Base-by-base conservation (phyloP, 1,140 invertebrate species). In the Papilio helenus region DNA sequence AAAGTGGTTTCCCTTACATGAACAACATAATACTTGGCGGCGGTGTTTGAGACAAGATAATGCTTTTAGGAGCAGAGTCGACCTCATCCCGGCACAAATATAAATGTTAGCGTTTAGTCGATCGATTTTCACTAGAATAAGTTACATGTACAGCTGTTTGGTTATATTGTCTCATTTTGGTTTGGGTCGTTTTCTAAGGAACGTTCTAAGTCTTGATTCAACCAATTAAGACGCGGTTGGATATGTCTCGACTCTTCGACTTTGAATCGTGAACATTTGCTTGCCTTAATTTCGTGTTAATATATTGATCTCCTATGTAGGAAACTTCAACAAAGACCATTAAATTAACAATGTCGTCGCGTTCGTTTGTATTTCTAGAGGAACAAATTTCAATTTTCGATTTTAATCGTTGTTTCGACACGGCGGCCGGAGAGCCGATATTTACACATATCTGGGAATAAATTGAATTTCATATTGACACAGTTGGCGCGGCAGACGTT, bases 401-500 rank as follows among this genome's bases (percentile, higher is more conserved):
- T 76, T 76, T 76, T 58, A 76, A 76, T 29, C 73, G 7, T 26
- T 51, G 49, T 76, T 29, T 55, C 73, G 73, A 55, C 73, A 55
- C 49, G 44, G 46, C 51, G 51, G 12, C 51, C n/a, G 51, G 51
- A 16, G 73, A 34, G 23, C 73, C 73, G 49, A 76, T 76, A 55
- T 76, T 76, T 76, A 76, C 73, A 76, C 73, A 76, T 76, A 76
- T 76, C 73, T 76, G 73, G 73, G 29, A 58, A 76, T 55, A 76
- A 76, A 76, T 76, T 76, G 73, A 76, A 76, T 76, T 76, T 76
- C 49, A 76, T 76, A 76, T 76, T 76, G 73, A 76, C 73, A 76
- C 73, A 76, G 73, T 51, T 55, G 46, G 73, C 72, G 72, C 18
- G 26, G 73, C 73, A 72, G 34, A 42, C 34, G 71, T 44, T 72